Conservation (phyloP, 1,140 invertebrate species). For the Ostrea denselamellosa region DNA sequence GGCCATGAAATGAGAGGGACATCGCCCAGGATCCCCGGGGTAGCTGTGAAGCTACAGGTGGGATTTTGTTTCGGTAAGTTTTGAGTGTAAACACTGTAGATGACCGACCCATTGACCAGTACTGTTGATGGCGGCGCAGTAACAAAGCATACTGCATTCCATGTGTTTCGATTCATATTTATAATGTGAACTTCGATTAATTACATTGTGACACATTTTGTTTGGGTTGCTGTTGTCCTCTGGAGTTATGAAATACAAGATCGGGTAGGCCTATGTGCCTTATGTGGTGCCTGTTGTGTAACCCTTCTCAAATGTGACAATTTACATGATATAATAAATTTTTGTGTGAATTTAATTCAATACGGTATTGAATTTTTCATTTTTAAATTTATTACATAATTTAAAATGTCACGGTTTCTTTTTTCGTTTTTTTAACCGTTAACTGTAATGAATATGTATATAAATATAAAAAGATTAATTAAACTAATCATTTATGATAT, state of each 20-base stretch:
- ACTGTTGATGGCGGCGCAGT: constrained; percentile 14
- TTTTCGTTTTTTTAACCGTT: too few species aligned
- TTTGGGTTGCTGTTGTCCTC: too few species aligned
- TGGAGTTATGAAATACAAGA: background rate
- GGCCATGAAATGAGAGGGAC: constrained; percentile 16
- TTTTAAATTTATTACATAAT: too few species aligned
- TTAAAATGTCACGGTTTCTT: too few species aligned
- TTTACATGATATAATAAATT: background rate
- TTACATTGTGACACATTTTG: background rate
- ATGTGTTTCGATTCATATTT: background rate
- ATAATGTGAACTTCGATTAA: background rate
- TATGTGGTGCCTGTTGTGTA: background rate
- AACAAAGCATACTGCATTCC: constrained; percentile 29
- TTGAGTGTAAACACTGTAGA: constrained; percentile 4
- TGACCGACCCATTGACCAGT: constrained; percentile 29
- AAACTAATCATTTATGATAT: too few species aligned
- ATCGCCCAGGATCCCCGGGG: background rate
- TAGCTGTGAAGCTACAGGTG: constrained; percentile 20
- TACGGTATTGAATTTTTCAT: too few species aligned
- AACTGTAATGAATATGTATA: too few species aligned
- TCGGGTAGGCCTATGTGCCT: background rate
- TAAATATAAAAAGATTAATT: too few species aligned
- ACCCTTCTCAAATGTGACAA: background rate
- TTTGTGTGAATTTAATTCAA: background rate
- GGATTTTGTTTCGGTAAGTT: constrained; percentile 5